These are phyloP conservation scores for Balanococcus diminutus DNA, from an alignment of 2,888 invertebrate genomes.

Conservation along the genomic window DNA sequence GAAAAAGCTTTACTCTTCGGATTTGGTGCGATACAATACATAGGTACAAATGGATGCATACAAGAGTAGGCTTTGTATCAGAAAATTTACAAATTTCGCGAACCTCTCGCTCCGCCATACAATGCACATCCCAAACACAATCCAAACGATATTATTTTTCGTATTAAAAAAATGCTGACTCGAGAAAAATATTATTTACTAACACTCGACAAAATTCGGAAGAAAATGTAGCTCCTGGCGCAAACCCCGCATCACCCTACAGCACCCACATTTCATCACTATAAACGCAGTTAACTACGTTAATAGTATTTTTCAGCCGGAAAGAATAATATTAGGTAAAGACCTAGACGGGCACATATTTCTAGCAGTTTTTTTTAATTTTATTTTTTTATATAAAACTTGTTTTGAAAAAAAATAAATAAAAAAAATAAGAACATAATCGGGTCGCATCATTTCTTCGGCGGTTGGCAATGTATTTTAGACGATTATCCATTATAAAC, in stretches of 20 bases:
- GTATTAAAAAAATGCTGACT: not conserved
- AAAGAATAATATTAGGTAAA: not conserved
- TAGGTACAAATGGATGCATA: not conserved
- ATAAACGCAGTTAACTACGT: not conserved
- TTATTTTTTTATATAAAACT: no score
- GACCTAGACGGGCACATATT: not conserved
- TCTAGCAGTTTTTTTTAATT: not conserved
- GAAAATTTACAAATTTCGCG: no score
- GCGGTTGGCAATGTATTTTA: not conserved
- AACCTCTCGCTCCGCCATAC: no score
- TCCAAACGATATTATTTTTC: not conserved
- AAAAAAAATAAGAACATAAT: not conserved
- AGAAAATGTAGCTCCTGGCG: not conserved
- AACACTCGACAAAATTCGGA: not conserved
- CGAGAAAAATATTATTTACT: not conserved
- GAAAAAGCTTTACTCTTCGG: not conserved
- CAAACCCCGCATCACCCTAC: not conserved
- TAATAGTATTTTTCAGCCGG: not conserved
- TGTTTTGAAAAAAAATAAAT: not conserved
- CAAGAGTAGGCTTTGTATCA: not conserved
- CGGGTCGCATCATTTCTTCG: conserved; percentile 14
- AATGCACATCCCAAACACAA: not conserved
- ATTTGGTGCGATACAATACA: not conserved
- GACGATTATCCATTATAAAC: conserved; percentile 18
- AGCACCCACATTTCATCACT: not conserved